Evolutionary conservation across 2,113 vertebrate genomes (phyloP).

Genomic region (rabbit (Oryctolagus cuniculus)): mOryCun1.1 NC_091440.1:28081001-28081500

Average conservation of each 20-base stretch:
- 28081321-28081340: not conserved
- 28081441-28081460: not conserved
- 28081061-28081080: not conserved
- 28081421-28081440: not conserved
- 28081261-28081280: not conserved
- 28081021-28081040: not conserved
- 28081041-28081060: not conserved
- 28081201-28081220: not conserved
- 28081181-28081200: not conserved
- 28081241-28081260: not conserved
- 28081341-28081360: not conserved
- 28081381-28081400: not conserved
- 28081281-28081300: not conserved
- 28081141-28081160: not conserved
- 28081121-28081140: not conserved
- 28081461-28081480: not conserved
- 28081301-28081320: not conserved
- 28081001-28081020: conserved; percentile 4
- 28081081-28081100: not conserved
- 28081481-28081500: not conserved
- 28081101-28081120: not conserved
- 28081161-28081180: not conserved
- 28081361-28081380: not conserved
- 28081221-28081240: not conserved
- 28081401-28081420: not conserved